A percentile compares a stretch with the other conserved stretches of the same genome.
phyloP scores from a whole-genome alignment of 1,140 invertebrate species.

The Aphidius ervi region DNA sequence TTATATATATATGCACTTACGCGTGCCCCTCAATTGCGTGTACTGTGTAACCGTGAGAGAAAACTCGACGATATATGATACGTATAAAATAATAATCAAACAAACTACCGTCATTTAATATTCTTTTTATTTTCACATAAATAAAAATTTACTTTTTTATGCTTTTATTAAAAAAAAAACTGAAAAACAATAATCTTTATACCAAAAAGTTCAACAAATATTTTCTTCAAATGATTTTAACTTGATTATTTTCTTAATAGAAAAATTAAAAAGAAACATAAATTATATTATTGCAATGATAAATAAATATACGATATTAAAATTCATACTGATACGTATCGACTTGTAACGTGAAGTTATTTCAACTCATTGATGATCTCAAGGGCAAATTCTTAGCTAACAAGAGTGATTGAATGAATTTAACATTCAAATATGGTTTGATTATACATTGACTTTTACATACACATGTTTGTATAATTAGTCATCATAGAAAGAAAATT shows the following conservation, averaged over 20 bases:
- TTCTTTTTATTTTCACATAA: too few relatives aligned
- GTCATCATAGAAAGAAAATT: too few relatives aligned
- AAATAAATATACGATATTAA: too few relatives aligned
- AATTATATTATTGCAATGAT: too few relatives aligned
- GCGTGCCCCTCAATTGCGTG: background rate
- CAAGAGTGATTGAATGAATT: constrained; percentile 25
- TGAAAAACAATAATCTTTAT: too few relatives aligned
- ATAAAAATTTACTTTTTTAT: too few relatives aligned
- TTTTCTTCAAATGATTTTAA: too few relatives aligned
- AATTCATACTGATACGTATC: constrained; percentile 5
- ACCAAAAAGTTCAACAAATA: too few relatives aligned
- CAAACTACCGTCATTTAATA: too few relatives aligned
- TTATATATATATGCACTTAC: constrained; percentile 15
- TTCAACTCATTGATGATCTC: constrained; percentile 21
- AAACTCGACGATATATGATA: background rate
- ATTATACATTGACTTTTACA: background rate
- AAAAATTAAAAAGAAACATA: too few relatives aligned
- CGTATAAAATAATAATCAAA: background rate
- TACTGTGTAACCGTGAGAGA: background rate
- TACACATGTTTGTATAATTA: background rate
- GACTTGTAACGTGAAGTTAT: constrained; percentile 14
- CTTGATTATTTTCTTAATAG: too few relatives aligned
- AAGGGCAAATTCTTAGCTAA: constrained; percentile 28
- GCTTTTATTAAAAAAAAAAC: too few relatives aligned
- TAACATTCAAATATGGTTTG: constrained; percentile 28